These are phyloP conservation scores for Meteorus cinctellus DNA, from an alignment of 2,888 invertebrate species.

Conservation along the genomic window DNA sequence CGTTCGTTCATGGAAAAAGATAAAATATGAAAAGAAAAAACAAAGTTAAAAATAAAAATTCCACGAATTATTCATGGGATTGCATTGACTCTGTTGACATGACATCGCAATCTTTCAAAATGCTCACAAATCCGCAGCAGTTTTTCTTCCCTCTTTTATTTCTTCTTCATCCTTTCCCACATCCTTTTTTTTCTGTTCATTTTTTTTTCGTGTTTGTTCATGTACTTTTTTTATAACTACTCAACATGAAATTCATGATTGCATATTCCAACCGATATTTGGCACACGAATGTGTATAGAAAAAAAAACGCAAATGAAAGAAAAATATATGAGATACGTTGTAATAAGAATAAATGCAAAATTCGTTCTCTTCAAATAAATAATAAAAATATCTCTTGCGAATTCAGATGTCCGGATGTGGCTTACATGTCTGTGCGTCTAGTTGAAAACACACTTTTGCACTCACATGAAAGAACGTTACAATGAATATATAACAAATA, in stretches of 20 bases:
- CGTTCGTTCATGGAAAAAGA: not conserved
- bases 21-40: not conserved
- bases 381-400: conserved; percentile 18
- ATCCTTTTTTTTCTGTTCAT: not conserved
- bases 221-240: not conserved
- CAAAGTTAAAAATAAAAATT: not conserved
- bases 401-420: conserved; percentile 39
- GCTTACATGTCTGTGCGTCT: conserved; percentile 44
- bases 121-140: not conserved
- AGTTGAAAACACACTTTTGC: conserved; percentile 59
- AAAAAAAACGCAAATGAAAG: not conserved
- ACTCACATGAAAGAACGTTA: conserved; percentile 53
- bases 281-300: not conserved
- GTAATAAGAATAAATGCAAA: not conserved
- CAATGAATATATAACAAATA: conserved; percentile 40
- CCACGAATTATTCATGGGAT: not conserved
- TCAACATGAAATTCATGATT: not conserved
- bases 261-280: not conserved
- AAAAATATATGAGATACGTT: conserved; percentile 9
- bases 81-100: conserved; percentile 1
- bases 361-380: not conserved
- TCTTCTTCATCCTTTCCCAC: not conserved
- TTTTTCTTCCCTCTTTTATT: not conserved
- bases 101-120: conserved; percentile 3
- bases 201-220: not conserved